Evolutionary conservation across 2,113 vertebrate genomes (phyloP).

Genomic region (Myotis lucifugus): DNA sequence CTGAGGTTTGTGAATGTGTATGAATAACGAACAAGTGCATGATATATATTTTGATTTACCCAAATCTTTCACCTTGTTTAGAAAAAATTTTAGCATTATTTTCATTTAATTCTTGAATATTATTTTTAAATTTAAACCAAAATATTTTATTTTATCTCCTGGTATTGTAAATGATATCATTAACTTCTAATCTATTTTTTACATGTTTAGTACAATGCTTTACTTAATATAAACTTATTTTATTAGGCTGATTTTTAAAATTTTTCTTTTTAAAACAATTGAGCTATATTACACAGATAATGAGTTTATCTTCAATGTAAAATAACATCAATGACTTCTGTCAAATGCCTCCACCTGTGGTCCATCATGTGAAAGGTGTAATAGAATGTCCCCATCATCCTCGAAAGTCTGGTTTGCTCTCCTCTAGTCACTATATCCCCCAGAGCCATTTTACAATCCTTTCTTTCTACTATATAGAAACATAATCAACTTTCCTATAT

Average conservation of each 20-base stretch:
- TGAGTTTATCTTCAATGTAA: background rate
- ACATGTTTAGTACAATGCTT: background rate
- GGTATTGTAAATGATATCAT: background rate
- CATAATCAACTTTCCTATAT: background rate
- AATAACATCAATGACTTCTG: background rate
- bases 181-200: background rate
- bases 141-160: background rate
- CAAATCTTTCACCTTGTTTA: background rate
- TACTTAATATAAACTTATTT: background rate
- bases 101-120: background rate
- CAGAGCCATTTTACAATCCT: background rate
- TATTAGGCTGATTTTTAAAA: background rate
- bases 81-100: background rate
- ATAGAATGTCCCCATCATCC: background rate
- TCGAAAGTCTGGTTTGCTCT: background rate
- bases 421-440: background rate
- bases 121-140: background rate
- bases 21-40: background rate
- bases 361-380: background rate
- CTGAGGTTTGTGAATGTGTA: background rate
- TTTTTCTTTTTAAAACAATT: background rate
- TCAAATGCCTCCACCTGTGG: background rate
- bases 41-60: background rate
- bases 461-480: background rate
- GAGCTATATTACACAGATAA: background rate